These are phyloP conservation scores for Chrysoperla carnea DNA, from an alignment of 1,140 invertebrate species.

Conservation along the genomic window DNA sequence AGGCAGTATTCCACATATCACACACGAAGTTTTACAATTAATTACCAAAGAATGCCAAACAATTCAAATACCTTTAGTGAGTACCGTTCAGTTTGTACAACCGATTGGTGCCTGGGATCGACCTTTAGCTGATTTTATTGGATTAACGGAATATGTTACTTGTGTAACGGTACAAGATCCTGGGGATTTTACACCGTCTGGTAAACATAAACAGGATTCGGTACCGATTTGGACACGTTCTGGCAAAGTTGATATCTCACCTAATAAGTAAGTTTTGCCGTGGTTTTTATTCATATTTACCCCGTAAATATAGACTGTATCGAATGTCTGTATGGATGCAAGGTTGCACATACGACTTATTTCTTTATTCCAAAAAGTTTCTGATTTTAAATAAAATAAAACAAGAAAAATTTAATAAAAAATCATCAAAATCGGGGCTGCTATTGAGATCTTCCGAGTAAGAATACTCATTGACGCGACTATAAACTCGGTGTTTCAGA, in stretches of 20 bases:
- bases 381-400: too few relatives aligned
- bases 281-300: not conserved
- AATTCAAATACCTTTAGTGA: constrained; percentile 35
- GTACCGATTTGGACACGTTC: constrained; percentile 53
- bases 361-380: too few relatives aligned
- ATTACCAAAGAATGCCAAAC: constrained; percentile 28
- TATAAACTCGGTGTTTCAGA: too few relatives aligned
- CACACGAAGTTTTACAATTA: constrained; percentile 40
- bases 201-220: constrained; percentile 44
- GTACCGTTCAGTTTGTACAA: constrained; percentile 31
- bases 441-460: too few relatives aligned
- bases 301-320: not conserved
- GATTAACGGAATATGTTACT: constrained; percentile 37
- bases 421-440: too few relatives aligned
- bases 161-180: constrained; percentile 49
- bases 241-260: constrained; percentile 44
- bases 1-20: constrained; percentile 43
- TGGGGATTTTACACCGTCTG: constrained; percentile 31
- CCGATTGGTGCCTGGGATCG: constrained; percentile 26
- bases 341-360: too few relatives aligned
- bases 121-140: constrained; percentile 34
- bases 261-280: constrained; percentile 23
- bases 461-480: too few relatives aligned
- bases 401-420: not conserved
- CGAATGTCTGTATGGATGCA: too few relatives aligned